A percentile compares a stretch with the other conserved stretches of the same genome.
phyloP scores from a whole-genome alignment of 2,888 invertebrate genomes.

The Diarsia dahlii region DNA sequence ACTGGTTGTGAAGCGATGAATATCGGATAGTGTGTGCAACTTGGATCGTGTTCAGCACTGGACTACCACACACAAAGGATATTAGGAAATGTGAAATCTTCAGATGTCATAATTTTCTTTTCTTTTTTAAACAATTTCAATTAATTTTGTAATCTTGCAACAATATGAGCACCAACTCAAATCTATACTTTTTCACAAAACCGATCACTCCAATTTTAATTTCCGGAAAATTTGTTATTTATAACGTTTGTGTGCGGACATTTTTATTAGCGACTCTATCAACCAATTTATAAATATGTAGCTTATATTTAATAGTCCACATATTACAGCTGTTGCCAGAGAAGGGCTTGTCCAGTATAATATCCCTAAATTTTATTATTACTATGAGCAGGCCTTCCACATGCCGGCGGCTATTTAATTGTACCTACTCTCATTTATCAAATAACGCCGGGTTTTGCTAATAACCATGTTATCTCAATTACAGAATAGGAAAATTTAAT shows the following conservation, averaged over 20 bases:
- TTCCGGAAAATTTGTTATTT: not conserved
- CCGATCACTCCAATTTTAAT: not conserved
- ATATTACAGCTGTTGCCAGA: not conserved
- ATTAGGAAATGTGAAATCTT: not conserved
- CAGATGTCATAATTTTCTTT: not conserved
- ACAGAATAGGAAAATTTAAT: conserved; percentile 37
- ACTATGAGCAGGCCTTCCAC: conserved; percentile 5
- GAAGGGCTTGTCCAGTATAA: not conserved
- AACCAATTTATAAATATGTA: not conserved
- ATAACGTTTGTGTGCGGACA: not conserved
- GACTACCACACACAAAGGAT: too few relatives aligned
- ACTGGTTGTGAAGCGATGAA: not conserved
- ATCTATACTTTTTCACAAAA: not conserved
- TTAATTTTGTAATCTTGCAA: not conserved
- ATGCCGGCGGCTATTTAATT: too few relatives aligned
- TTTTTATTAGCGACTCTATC: not conserved
- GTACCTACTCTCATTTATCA: conserved; percentile 41
- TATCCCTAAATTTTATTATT: conserved; percentile 29
- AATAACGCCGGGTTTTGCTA: conserved; percentile 31
- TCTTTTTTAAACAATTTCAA: not conserved
- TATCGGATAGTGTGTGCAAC: not conserved
- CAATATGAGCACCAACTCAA: too few relatives aligned
- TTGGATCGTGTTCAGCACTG: not conserved
- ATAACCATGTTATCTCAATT: conserved; percentile 42
- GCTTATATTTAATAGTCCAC: not conserved